Evolutionary conservation across 64 coral and sea anemone species (phyloP), one percentile per base, ranked within the genome.

Genomic region (Pachyseris speciosa): DNA sequence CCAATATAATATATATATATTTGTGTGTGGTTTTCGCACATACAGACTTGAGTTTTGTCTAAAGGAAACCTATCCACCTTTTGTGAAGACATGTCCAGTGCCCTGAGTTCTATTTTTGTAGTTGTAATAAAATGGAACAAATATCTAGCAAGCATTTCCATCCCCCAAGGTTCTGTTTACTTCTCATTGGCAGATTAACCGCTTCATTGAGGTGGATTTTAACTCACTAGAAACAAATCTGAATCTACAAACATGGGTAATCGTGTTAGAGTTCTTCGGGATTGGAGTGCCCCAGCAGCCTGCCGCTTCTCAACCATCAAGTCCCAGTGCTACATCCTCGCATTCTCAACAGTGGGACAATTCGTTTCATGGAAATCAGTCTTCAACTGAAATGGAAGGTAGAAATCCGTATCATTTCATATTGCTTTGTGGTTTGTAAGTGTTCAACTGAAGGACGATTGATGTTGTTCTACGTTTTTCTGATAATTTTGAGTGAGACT

Each of bases 251-350:
- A 99, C 97, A 0, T 99, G 97, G 97, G 97, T 99, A 4, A 90
- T 99, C 51, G 86, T 99, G 7, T 65, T 99, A 53, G 97, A 99
- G 49, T 99, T 99, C 77, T 99, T 99, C 87, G 97, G 97, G 42
- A 99, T 99, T 83, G 97, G 97, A 2, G 90, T 92, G 29, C 90
- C 90, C 24, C 83, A 92, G 22, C 86, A 95, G 47, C 72, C 69
- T 10, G 20, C 32, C 16, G 13, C 41, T 2, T 86, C 97, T 13
- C 86, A 95, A 50, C 79, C 95, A 32, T 30, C 37, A 25, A 93
- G 70, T 53, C 80, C 95, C 2, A 49, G 77, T 47, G 40, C 69
- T 13, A 34, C 78, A 4, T 63, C 53, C 40, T 36, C 77, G 40
- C 33, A 25, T 24, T 36, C 77, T n/a, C 6, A 39, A 13, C 19